Percentiles rank a stretch among this genome's conserved stretches.
These are phyloP conservation scores for Notodonta ziczac DNA, from an alignment of 2,888 invertebrate genomes.

Conservation along the genomic window DNA sequence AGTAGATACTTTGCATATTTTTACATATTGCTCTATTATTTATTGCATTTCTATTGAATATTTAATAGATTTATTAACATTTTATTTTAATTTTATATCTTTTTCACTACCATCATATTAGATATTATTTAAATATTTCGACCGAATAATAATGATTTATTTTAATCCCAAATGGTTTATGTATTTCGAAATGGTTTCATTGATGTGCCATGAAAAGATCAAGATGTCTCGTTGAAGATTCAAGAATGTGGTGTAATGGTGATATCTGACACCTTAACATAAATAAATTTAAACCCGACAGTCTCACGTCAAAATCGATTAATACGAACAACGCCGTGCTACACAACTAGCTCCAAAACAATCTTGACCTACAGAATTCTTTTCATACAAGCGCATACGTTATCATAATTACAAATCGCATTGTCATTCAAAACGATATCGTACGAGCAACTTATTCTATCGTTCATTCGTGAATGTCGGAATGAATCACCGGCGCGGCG, in stretches of 20 bases:
- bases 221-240: too few relatives aligned
- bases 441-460: conserved; percentile 30
- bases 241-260: not conserved
- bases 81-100: not conserved
- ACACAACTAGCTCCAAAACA: not conserved
- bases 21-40: not conserved
- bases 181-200: too few relatives aligned
- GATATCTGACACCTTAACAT: conserved; percentile 1
- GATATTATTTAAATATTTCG: not conserved
- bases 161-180: too few relatives aligned
- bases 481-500: conserved; percentile 36
- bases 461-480: conserved; percentile 38
- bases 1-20: not conserved
- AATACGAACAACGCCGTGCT: not conserved
- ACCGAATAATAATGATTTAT: too few relatives aligned
- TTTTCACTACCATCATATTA: not conserved
- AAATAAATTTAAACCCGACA: not conserved
- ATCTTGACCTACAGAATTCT: conserved; percentile 5
- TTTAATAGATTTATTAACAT: not conserved
- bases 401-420: conserved; percentile 38
- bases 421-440: conserved; percentile 29
- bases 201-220: too few relatives aligned
- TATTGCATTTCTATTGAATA: not conserved
- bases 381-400: conserved; percentile 14
- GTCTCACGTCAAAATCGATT: not conserved